phyloP scores from a whole-genome alignment of 2,797 vertebrate species.

The Crax fasciolata region DNA sequence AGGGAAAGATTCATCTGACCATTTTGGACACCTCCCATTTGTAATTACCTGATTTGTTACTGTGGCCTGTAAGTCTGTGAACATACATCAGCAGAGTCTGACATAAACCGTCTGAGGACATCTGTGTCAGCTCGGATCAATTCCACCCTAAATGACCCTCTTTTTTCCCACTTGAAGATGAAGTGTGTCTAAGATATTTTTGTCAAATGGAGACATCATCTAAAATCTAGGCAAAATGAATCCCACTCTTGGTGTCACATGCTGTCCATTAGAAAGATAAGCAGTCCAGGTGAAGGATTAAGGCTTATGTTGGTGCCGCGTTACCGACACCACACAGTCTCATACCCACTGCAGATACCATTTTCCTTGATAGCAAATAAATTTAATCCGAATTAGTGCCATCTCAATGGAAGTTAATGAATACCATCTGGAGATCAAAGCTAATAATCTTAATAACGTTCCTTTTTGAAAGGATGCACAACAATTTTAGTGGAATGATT shows the following conservation, averaged over 20 bases:
- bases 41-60: neutral
- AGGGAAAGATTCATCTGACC: neutral
- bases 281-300: accelerated
- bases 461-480: neutral
- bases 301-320: neutral
- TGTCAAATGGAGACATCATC: neutral
- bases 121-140: neutral
- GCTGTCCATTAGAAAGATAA: neutral
- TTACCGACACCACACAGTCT: accelerated
- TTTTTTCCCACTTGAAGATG: neutral
- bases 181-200: neutral
- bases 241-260: neutral
- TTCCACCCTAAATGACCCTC: neutral
- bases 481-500: neutral
- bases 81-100: neutral
- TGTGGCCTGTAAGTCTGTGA: neutral
- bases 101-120: neutral
- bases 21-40: accelerated
- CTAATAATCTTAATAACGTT: neutral
- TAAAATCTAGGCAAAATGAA: neutral
- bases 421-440: neutral
- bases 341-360: neutral
- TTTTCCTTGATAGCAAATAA: neutral
- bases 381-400: neutral
- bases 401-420: neutral